Evolutionary conservation across 2,888 invertebrate species (phyloP), one percentile per base, ranked within the genome.

Genomic region (Acanthosepion pharaonis): DNA sequence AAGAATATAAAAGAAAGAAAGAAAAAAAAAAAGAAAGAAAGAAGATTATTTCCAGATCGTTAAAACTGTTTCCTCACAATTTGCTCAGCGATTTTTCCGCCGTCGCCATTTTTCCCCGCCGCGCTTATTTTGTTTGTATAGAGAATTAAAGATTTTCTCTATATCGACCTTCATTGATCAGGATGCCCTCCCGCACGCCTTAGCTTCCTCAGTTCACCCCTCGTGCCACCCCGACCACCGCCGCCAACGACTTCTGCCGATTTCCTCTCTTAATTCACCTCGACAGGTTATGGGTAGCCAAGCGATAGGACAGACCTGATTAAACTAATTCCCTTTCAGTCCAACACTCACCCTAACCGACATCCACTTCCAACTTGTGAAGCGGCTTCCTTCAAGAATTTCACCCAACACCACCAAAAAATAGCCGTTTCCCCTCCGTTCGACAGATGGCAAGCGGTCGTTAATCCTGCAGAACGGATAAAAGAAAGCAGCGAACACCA

Each of bases 291-390:
- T 78, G n/a, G 15, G 78, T 33, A 78, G 78, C 78, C 78, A 78
- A n/a, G 78, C 78, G n/a, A 33, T n/a, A n/a, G 78, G 78, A 78
- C 78, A 78, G 78, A 78, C n/a, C 78, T 78, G 78, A 78, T 78
- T 78, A 78, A 78, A 78, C 33, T n/a, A 78, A 15, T 78, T 78
- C 78, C n/a, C 78, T 33, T 78, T n/a, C 78, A 5, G n/a, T 18
- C 23, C 78, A 1, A 15, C n/a, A 8, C n/a, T 15, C n/a, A 9
- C n/a, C n/a, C n/a, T 33, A n/a, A 78, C n/a, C 78, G 33, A n/a
- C 78, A 78, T 18, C 78, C 59, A 25, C 59, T 33, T 9, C 9
- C 64, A 25, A 59, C 59, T 8, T 25, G 42, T 42, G 64, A 23
- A 25, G 64, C 64, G 64, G 25, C 64, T 64, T 64, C 8, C 78